Evolutionary conservation across 2,888 invertebrate species (phyloP).

Genomic region (Aplocera efformata): DNA sequence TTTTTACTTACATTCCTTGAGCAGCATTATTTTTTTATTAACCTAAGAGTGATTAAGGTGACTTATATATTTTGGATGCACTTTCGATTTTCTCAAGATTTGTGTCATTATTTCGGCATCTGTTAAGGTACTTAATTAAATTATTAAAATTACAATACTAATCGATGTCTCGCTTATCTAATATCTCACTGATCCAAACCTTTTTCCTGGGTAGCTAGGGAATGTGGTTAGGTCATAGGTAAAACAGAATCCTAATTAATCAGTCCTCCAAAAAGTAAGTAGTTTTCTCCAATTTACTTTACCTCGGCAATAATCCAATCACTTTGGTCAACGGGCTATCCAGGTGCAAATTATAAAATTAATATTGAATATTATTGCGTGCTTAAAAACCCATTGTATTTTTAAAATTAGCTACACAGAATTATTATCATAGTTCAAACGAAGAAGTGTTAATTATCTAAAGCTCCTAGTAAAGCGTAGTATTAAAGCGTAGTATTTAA

Average conservation of each 20-base stretch:
- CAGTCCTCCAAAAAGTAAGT: conserved; percentile 1
- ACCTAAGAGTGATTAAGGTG: too few species aligned
- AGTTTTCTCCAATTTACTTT: conserved; percentile 74
- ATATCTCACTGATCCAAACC: conserved; percentile 9
- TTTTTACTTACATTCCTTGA: conserved; percentile 11
- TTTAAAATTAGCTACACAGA: too few species aligned
- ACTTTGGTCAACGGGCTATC: conserved; percentile 93
- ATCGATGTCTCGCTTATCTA: too few species aligned
- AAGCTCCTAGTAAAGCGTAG: too few species aligned
- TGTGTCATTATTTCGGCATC: too few species aligned
- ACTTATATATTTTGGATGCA: too few species aligned
- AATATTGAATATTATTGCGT: conserved; percentile 35
- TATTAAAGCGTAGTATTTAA: too few species aligned
- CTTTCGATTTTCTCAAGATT: too few species aligned
- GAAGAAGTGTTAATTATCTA: too few species aligned
- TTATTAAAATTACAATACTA: too few species aligned
- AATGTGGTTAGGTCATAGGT: not conserved
- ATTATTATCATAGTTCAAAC: too few species aligned
- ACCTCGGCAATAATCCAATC: conserved; percentile 96
- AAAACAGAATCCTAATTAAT: not conserved
- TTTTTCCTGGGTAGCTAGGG: conserved; percentile 21
- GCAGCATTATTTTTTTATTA: conserved; percentile 6
- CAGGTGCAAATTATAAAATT: conserved; percentile 71
- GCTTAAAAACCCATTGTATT: not conserved
- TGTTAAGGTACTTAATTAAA: too few species aligned